A percentile compares a stretch with the other conserved stretches of the same genome.
These are phyloP conservation scores for Setophaga petechia DNA, from an alignment of 2,113 vertebrate genomes.

Conservation along the genomic window DNA sequence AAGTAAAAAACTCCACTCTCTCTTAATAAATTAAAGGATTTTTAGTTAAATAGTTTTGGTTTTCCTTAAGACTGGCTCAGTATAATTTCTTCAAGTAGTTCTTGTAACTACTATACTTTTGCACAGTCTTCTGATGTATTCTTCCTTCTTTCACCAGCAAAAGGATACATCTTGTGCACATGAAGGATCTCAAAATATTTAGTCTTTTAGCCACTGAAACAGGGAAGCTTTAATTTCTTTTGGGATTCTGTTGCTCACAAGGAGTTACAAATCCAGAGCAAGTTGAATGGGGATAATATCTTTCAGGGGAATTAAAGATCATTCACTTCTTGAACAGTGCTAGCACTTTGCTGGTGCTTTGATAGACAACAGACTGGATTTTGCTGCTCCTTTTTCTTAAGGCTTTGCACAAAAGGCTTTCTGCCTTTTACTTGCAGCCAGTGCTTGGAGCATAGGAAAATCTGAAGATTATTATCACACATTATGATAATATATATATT, in stretches of 20 bases:
- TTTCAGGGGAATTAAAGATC: not conserved
- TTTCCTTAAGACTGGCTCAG: not conserved
- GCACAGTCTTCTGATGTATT: not conserved
- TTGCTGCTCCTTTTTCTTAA: not conserved
- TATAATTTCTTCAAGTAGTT: not conserved
- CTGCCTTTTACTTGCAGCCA: not conserved
- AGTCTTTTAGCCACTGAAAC: not conserved
- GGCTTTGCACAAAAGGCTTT: not conserved
- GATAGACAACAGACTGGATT: not conserved
- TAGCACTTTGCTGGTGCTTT: not conserved
- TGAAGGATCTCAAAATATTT: not conserved
- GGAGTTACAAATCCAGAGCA: not conserved
- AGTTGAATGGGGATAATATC: not conserved
- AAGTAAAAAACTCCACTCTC: not conserved
- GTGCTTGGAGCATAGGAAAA: not conserved
- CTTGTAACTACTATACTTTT: not conserved
- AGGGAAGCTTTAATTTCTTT: not conserved
- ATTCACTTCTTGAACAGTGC: not conserved
- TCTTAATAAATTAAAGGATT: not conserved
- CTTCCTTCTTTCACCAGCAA: not conserved
- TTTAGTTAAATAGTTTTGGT: not conserved
- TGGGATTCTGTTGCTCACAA: not conserved
- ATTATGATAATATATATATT: too few relatives aligned
- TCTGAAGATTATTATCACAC: not conserved
- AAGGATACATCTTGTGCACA: not conserved